A percentile compares a stretch with the other conserved stretches of the same genome.
Evolutionary conservation across 2,888 invertebrate genomes (phyloP).

Genomic region (Trachelus troglodyta): DNA sequence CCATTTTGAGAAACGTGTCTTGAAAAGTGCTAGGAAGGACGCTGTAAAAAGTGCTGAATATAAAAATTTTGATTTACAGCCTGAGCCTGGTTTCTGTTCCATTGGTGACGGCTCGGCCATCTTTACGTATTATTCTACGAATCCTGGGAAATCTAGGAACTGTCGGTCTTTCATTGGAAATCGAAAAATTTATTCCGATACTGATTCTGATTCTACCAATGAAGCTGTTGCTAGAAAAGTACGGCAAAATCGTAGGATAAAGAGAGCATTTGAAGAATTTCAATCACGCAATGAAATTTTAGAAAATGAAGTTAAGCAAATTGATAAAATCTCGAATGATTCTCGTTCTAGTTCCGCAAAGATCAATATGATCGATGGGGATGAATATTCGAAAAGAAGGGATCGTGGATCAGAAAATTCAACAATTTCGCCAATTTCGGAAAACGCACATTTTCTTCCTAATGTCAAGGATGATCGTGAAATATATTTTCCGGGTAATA

Average conservation of each 20-base stretch:
- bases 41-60: not conserved
- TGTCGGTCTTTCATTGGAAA: not conserved
- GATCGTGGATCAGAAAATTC: conserved; percentile 27
- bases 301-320: not conserved
- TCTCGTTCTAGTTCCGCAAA: not conserved
- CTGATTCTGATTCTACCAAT: not conserved
- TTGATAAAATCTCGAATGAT: not conserved
- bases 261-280: not conserved
- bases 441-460: not conserved
- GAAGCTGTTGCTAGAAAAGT: not conserved
- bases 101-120: not conserved
- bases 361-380: not conserved
- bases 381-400: conserved; percentile 29
- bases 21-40: not conserved
- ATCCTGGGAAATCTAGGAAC: not conserved
- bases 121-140: not conserved
- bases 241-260: not conserved
- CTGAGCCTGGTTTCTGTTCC: not conserved
- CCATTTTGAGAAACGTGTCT: not conserved
- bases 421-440: conserved; percentile 29
- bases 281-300: not conserved
- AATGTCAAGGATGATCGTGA: not conserved
- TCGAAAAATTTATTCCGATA: not conserved
- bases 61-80: not conserved
- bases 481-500: not conserved